Percentiles rank a stretch among this genome's conserved stretches.
Evolutionary conservation across 2,888 invertebrate species (phyloP).

Genomic region (Leptopilina myrica): DNA sequence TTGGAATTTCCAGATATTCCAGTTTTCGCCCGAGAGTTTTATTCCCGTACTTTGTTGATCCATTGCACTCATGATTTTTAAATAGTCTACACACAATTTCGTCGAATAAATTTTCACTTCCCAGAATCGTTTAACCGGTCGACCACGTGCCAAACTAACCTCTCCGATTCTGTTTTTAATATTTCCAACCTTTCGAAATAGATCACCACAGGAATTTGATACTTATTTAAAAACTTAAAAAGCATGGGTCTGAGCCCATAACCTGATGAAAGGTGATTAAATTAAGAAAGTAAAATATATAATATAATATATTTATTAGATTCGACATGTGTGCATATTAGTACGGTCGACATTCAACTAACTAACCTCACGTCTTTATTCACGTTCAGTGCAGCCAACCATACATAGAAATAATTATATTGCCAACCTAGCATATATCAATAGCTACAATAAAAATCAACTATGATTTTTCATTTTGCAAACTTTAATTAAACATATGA

Average conservation of each 20-base stretch:
- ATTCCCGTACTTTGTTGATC: background rate
- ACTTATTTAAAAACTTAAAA: too few relatives aligned
- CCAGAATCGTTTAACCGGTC: background rate
- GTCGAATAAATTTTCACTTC: background rate
- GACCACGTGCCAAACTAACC: background rate
- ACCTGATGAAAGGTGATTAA: too few relatives aligned
- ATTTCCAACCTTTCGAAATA: background rate
- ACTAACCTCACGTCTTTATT: background rate
- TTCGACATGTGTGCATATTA: background rate
- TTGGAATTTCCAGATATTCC: conserved; percentile 48
- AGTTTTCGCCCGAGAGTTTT: conserved; percentile 41
- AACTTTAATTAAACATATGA: too few relatives aligned
- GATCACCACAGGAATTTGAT: too few relatives aligned
- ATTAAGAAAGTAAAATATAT: too few relatives aligned
- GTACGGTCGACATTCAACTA: background rate
- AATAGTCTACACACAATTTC: background rate
- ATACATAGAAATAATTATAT: background rate
- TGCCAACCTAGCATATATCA: background rate
- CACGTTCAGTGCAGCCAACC: background rate
- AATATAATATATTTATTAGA: too few relatives aligned
- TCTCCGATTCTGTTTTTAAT: background rate
- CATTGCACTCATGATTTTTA: background rate
- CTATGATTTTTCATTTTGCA: too few relatives aligned
- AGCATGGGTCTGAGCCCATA: too few relatives aligned
- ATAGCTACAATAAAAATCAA: too few relatives aligned